A percentile compares a stretch with the other conserved stretches of the same genome.
phyloP scores from a whole-genome alignment of 2,888 invertebrate genomes.

The Leptopilina myrica region DNA sequence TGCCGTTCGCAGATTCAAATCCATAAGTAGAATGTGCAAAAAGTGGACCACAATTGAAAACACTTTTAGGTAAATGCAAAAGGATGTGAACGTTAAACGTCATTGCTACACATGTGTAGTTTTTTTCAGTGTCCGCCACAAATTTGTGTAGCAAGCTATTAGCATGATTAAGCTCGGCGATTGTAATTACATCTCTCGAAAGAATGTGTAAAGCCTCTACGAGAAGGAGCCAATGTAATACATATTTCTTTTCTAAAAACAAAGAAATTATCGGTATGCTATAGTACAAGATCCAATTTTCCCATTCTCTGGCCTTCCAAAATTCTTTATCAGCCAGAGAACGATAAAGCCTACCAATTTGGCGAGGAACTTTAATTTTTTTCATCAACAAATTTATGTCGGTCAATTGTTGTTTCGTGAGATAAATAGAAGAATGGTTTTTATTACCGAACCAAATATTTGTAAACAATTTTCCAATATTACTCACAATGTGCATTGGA shows the following conservation, averaged over 20 bases:
- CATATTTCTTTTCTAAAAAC: background rate
- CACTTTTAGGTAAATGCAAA: conserved; percentile 33
- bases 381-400: background rate
- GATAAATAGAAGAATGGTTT: background rate
- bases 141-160: background rate
- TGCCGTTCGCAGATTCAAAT: conserved; percentile 45
- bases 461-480: conserved; percentile 39
- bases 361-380: background rate
- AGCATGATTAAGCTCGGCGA: background rate
- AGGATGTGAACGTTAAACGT: conserved; percentile 44
- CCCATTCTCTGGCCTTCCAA: conserved; percentile 13
- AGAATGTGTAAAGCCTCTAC: background rate
- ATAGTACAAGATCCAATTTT: background rate
- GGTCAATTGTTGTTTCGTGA: background rate
- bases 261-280: background rate
- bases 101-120: conserved; percentile 35
- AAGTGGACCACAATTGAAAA: conserved; percentile 41
- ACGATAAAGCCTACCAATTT: background rate
- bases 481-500: conserved; percentile 40
- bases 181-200: background rate
- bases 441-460: conserved; percentile 28
- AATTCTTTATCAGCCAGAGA: background rate
- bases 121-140: background rate
- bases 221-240: conserved; percentile 15
- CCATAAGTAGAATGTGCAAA: conserved; percentile 39